Conservation (phyloP, 2,888 invertebrate genomes). For the Agrotis puta region DNA sequence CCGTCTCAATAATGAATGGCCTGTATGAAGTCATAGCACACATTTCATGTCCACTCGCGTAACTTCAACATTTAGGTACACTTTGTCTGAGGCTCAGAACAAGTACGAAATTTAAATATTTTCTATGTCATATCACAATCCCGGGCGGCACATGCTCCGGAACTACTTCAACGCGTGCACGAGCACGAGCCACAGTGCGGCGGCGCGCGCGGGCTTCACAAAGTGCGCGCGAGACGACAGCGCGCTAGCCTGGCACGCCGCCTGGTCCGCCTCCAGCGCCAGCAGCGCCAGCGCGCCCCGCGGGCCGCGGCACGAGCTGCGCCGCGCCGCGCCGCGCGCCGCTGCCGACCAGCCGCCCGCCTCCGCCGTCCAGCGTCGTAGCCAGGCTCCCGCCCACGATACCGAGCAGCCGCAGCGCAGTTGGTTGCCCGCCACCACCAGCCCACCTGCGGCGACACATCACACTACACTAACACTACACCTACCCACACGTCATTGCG, state of each 20-base stretch:
- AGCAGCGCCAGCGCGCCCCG: constrained; percentile 88
- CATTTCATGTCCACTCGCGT: background rate
- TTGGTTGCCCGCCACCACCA: constrained; percentile 94
- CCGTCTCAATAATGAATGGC: no score
- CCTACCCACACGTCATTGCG: background rate
- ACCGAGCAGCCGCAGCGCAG: constrained; percentile 96
- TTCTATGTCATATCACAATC: background rate
- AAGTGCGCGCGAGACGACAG: constrained; percentile 75
- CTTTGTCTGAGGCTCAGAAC: background rate
- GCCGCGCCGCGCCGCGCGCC: constrained; percentile 71
- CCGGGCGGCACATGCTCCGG: background rate
- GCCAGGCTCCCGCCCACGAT: constrained; percentile 96
- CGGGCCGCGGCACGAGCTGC: constrained; percentile 75
- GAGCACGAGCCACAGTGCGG: constrained; percentile 62
- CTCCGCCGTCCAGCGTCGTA: constrained; percentile 96
- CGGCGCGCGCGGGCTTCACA: constrained; percentile 16
- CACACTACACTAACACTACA: background rate
- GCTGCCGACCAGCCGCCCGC: constrained; percentile 92
- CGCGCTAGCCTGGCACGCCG: constrained; percentile 95
- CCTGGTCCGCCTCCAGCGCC: constrained; percentile 93
- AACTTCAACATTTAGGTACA: background rate
- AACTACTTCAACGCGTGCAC: constrained; percentile 60
- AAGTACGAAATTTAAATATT: background rate
- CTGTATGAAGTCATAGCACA: no score
- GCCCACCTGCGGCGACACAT: constrained; percentile 92